Evolutionary conservation across 2,797 vertebrate genomes (phyloP), one percentile per base, ranked within the genome.

Genomic region (Halcyon badia): DNA sequence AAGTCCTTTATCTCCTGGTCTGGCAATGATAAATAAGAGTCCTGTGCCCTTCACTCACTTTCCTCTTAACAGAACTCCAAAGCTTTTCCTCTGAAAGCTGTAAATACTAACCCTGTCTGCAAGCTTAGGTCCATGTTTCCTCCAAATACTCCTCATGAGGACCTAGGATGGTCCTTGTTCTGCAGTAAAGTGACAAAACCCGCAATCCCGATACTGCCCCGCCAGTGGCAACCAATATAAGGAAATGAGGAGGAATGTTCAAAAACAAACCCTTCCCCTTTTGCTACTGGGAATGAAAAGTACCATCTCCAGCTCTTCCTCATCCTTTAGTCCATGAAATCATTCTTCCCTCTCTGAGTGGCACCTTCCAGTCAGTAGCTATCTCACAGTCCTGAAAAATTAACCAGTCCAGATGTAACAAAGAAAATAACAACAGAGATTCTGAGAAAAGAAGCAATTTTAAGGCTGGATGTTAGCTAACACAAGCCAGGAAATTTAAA

Each of bases 371-470:
- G 58, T 12, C 46, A 52, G 72, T 5, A 83, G 72, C 49, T 41
- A 20, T 9, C 57, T 90, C 76, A 60, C 31, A 51, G 4, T 42
- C 42, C 70, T 14, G 52, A 85, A 94, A 94, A 94, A 95, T 65
- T 80, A 97, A 83, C 60, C 49, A 85, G 60, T 87, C 83, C 95
- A 96, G 90, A 87, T 94, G 94, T 41, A 90, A 94, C 52, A 87
- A 90, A 91, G 88, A 89, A 84, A 91, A 77, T 37, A 95, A 66
- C 64, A 49, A 52, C 28, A 58, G 8, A 83, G 41, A 83, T 41
- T 25, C 52, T 39, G 76, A 56, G 83, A 70, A 90, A 89, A 83
- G 71, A 60, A 86, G 58, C 51, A 79, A 76, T 84, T 78, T 69
- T 83, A 78, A 85, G 48, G 84, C 75, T 83, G 72, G 64, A 87